Base-by-base conservation (phyloP, 2,888 invertebrate genomes). In the Pachycephus smyrnensis region DNA sequence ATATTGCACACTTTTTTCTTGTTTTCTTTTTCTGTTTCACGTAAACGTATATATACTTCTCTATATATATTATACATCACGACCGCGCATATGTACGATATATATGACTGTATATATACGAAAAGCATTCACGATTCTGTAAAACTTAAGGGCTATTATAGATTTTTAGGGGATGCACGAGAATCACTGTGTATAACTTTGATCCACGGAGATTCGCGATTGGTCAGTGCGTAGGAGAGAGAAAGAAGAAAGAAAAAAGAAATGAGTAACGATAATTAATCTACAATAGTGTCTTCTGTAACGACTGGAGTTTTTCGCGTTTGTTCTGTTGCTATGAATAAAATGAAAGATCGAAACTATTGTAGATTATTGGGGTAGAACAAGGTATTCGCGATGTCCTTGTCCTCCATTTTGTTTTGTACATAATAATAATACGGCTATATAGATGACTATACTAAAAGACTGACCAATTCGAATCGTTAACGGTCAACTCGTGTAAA, bases 1-100 rank as follows among this genome's bases (percentile, higher is more conserved):
- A 81, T 84, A 86, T 86, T 85, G 79, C 82, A 86, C 84, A 76
- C 69, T 73, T 81, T 75, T 32, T 23, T 55, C 6, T 55, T 23
- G 15, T 55, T 15, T 40, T 15, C 6, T 35, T 35, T 35, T 2
- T 55, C 23, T 6, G 23, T 55, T 55, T 55, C 23, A 9, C 40
- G 3, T 71, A 71, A 15, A 23, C 31, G 30, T 32, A 71, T 71
- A 71, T 71, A 71, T 71, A 71, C 32, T 15, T 9, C 23, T 23
- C 32, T 71, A 71, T 71, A 71, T 71, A 71, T 71, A 71, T 71
- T 31, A 71, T 71, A 71, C 32, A 71, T 32, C 6, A 32, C 71
- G 71, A 31, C 31, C 30, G 71, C 32, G 71, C 15, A 32, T 36
- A 76, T 78, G 37, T 75, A 74, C 33, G 73, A 74, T 73, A 69